These are phyloP conservation scores for Upupa epops DNA, from an alignment of 2,113 vertebrate genomes.

Conservation along the genomic window DNA sequence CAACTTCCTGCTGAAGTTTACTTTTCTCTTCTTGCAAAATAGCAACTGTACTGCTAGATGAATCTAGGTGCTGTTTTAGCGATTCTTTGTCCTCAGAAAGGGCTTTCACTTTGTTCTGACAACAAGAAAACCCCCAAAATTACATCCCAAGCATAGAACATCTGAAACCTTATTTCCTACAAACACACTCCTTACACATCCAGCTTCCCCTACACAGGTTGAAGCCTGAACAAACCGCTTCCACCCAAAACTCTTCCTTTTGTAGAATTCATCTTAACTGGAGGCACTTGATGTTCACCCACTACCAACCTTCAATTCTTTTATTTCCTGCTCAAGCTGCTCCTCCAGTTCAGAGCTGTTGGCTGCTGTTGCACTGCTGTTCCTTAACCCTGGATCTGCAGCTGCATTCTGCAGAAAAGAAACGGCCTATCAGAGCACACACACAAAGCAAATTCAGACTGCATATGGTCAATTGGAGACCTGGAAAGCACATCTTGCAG, in stretches of 20 bases:
- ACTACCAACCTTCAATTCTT: slow-evolving; percentile 82
- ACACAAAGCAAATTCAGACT: neutral
- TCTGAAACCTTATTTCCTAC: neutral
- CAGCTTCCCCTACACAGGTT: neutral
- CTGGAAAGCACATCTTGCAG: neutral
- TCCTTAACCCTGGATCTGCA: slow-evolving; percentile 7
- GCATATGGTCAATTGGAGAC: fast-evolving
- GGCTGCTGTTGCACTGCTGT: slow-evolving; percentile 12
- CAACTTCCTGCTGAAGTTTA: slow-evolving; percentile 85
- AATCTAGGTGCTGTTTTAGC: slow-evolving; percentile 86
- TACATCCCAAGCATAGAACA: neutral
- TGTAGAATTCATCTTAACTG: neutral
- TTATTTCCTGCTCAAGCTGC: slow-evolving; percentile 78
- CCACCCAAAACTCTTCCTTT: neutral
- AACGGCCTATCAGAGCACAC: neutral
- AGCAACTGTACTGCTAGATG: slow-evolving; percentile 86
- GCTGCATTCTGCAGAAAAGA: slow-evolving; percentile 65
- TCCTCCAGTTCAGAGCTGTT: slow-evolving; percentile 76
- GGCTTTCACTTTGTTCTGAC: slow-evolving; percentile 81
- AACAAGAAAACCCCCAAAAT: neutral
- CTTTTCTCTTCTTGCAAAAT: slow-evolving; percentile 89
- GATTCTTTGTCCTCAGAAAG: slow-evolving; percentile 75
- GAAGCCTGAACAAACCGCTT: neutral
- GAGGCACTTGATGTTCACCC: neutral
- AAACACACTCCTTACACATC: fast-evolving